Conservation (phyloP, 2,888 invertebrate species). For the Bellardia bayeri region DNA sequence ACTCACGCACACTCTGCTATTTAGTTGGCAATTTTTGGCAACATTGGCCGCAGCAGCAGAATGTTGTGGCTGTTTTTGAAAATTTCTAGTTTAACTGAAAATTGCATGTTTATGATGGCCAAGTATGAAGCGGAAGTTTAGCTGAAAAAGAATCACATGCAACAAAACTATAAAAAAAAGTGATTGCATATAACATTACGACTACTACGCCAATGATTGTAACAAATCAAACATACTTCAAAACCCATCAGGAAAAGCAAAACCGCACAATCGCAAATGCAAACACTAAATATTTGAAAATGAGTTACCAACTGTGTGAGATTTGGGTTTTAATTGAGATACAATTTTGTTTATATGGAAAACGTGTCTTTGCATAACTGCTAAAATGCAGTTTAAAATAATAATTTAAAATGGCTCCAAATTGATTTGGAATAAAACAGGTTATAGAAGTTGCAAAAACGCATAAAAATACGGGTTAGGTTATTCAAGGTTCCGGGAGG, state of each 20-base stretch:
- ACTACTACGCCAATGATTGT: slow-evolving; percentile 53
- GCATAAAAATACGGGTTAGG: too few relatives aligned
- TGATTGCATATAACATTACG: slow-evolving; percentile 39
- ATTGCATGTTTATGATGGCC: slow-evolving; percentile 52
- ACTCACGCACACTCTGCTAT: slow-evolving; percentile 14
- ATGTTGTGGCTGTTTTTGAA: slow-evolving; percentile 1
- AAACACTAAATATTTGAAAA: slow-evolving; percentile 34
- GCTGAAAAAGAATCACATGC: background rate
- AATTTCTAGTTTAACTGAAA: slow-evolving; percentile 37
- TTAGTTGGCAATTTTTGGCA: background rate
- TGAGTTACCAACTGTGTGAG: background rate
- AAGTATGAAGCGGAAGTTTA: slow-evolving; percentile 29
- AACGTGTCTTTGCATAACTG: too few relatives aligned
- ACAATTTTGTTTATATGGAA: too few relatives aligned
- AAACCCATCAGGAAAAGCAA: slow-evolving; percentile 70
- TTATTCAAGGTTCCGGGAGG: too few relatives aligned
- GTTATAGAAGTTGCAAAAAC: too few relatives aligned
- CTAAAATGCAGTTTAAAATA: too few relatives aligned
- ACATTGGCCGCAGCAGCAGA: slow-evolving; percentile 1
- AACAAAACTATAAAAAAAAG: slow-evolving; percentile 21
- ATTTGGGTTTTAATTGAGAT: background rate
- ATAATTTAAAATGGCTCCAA: too few relatives aligned
- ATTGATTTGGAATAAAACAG: too few relatives aligned
- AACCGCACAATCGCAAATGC: slow-evolving; percentile 57
- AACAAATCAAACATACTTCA: slow-evolving; percentile 76